phyloP scores from a whole-genome alignment of 2,113 vertebrate species.

The Brachyistius frenatus region DNA sequence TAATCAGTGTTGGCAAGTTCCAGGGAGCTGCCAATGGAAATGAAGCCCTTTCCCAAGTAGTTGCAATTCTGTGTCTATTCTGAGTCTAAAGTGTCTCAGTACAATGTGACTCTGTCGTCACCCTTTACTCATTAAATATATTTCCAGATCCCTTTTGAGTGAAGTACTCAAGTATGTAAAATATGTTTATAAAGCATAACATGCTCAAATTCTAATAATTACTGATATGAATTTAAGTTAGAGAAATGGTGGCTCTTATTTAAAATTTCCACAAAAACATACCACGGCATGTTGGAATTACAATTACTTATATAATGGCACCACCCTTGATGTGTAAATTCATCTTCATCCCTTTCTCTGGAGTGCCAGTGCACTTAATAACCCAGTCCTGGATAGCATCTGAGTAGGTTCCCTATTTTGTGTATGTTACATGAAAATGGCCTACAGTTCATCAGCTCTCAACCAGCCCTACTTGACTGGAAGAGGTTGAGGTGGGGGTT shows the following conservation, averaged over 20 bases:
- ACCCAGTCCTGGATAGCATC: constrained; percentile 69
- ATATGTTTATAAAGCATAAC: neutral
- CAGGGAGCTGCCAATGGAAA: constrained; percentile 55
- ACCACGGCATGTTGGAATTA: constrained; percentile 16
- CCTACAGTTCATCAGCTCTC: constrained; percentile 70
- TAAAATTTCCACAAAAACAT: constrained; percentile 25
- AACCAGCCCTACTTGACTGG: constrained; percentile 44
- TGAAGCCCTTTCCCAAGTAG: constrained; percentile 45
- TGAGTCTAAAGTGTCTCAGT: constrained; percentile 14
- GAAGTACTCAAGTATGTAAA: neutral
- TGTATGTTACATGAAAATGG: constrained; percentile 69
- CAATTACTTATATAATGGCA: constrained; percentile 39
- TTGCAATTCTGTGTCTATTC: constrained; percentile 30
- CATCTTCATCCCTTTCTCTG: constrained; percentile 55
- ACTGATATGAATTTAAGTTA: neutral
- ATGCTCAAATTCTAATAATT: neutral
- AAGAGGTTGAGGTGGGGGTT: constrained; percentile 30
- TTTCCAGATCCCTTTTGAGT: neutral
- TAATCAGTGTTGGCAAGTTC: constrained; percentile 69
- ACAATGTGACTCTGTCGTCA: constrained; percentile 18
- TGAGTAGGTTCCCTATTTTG: constrained; percentile 66
- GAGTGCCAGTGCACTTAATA: constrained; percentile 68
- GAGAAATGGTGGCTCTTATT: neutral
- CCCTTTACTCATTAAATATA: constrained; percentile 1
- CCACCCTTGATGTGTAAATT: constrained; percentile 39